Conservation (phyloP, 2,797 vertebrate species). For the Sebastes oblongus region DNA sequence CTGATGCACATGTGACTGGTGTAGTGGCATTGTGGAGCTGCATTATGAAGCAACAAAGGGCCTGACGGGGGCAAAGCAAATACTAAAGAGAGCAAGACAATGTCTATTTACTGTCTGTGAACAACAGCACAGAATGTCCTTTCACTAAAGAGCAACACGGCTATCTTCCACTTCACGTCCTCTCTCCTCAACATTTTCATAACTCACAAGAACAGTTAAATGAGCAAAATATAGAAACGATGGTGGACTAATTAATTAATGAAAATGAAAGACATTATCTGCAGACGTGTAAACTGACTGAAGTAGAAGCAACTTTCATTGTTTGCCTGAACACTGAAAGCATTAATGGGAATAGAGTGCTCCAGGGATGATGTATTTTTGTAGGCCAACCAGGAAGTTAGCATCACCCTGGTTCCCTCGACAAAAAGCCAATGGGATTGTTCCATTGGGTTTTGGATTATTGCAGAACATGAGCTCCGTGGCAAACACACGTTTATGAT, state of each 20-base stretch:
- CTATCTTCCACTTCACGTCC: neutral
- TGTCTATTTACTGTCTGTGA: slow-evolving; percentile 48
- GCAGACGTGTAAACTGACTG: neutral
- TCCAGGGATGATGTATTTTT: neutral
- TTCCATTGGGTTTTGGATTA: neutral
- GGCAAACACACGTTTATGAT: neutral
- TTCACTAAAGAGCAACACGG: neutral
- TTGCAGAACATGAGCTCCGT: neutral
- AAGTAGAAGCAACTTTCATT: neutral
- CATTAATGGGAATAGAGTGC: neutral
- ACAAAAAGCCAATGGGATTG: neutral
- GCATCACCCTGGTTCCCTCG: neutral
- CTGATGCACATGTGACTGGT: slow-evolving; percentile 60
- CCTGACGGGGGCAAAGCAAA: slow-evolving; percentile 49
- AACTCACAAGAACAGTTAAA: neutral
- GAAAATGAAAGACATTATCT: neutral
- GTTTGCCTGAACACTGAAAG: neutral
- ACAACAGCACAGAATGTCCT: slow-evolving; percentile 33
- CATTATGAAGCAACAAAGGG: slow-evolving; percentile 66
- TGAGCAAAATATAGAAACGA: neutral
- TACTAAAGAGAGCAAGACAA: slow-evolving; percentile 51
- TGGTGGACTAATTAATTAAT: neutral
- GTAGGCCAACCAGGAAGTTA: neutral
- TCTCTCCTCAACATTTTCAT: neutral
- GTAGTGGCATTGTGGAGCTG: slow-evolving; percentile 45